Base-by-base conservation (phyloP, 37 sponge, comb jelly and placozoan species). In the Cladorhizidae sp. region DNA sequence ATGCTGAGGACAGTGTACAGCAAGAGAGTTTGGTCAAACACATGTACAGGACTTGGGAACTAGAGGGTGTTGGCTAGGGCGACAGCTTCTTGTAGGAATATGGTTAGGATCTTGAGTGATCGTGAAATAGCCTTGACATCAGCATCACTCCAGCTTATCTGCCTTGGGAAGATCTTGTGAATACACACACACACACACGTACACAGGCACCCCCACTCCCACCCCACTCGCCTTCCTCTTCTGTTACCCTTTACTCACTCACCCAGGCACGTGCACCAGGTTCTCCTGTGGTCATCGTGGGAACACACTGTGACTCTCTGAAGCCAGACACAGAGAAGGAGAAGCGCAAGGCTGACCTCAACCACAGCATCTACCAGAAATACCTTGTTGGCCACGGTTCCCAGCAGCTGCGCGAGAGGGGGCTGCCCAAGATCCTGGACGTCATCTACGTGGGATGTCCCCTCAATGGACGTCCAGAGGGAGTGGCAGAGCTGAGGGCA, bases 281-380 rank as follows among this genome's bases (percentile, higher is more conserved):
- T 14, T 93, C 97, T 37, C 91, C 97, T 35, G 97, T 96, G 65
- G 80, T 96, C 22, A 79, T 96, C 23, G 88, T 96, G 35, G 97
- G 97, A 43, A 89, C 97, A 23, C 93, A 96, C 82, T 52, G 76
- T 49, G 97, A 96, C 77, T 25, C 11, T n/a, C 72, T 90, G 17
- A 81, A 78, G 81, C 67, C 64, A 36, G 84, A 81, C 31, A 59
- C 18, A 12, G 91, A 90, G 33, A 90, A 64, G 67, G 85, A 87
- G 58, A 74, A 57, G 22, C n/a, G 72, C 29, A 88, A 87, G 76
- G 67, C 40, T 11, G 78, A 85, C 39, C 70, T 86, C 17, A 75
- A 55, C 26, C 38, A 80, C 64, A 23, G 74, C 67, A 87, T 91
- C 68, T 52, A 70, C 42, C 81, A 85, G 59, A 81, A 87, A 63